phyloP scores from a whole-genome alignment of 1,140 invertebrate species.

The Achroia grisella region DNA sequence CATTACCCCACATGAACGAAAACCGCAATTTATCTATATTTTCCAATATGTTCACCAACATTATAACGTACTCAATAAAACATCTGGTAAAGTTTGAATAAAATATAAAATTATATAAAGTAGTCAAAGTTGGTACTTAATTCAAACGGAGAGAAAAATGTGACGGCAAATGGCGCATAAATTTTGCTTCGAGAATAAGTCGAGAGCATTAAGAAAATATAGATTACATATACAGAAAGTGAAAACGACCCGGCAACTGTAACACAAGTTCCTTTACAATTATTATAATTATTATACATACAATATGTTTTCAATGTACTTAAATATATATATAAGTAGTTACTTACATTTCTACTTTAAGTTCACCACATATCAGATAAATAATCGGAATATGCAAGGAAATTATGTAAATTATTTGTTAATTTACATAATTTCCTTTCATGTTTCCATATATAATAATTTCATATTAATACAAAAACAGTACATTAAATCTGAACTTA shows the following conservation, averaged over 20 bases:
- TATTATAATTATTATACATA: too few relatives aligned
- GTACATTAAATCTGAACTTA: too few relatives aligned
- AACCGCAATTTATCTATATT: neutral
- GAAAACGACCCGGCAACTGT: conserved; percentile 22
- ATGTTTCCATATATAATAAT: too few relatives aligned
- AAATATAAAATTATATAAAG: conserved; percentile 19
- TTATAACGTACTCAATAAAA: neutral
- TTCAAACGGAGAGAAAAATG: conserved; percentile 40
- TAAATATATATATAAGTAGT: too few relatives aligned
- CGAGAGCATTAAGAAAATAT: conserved; percentile 52
- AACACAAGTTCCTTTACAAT: conserved; percentile 2
- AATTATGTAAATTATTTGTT: too few relatives aligned
- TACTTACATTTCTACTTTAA: too few relatives aligned
- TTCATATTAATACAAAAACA: too few relatives aligned
- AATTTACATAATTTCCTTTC: too few relatives aligned
- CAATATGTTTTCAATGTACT: too few relatives aligned
- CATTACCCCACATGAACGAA: neutral
- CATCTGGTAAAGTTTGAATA: neutral
- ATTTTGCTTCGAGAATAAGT: conserved; percentile 50
- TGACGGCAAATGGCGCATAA: conserved; percentile 52
- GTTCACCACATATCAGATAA: too few relatives aligned
- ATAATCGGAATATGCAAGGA: too few relatives aligned
- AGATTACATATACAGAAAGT: conserved; percentile 42
- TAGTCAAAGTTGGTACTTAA: conserved; percentile 33
- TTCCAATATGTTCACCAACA: too few relatives aligned